Evolutionary conservation across 2,113 vertebrate genomes (phyloP).

Genomic region (Excalfactoria chinensis): DNA sequence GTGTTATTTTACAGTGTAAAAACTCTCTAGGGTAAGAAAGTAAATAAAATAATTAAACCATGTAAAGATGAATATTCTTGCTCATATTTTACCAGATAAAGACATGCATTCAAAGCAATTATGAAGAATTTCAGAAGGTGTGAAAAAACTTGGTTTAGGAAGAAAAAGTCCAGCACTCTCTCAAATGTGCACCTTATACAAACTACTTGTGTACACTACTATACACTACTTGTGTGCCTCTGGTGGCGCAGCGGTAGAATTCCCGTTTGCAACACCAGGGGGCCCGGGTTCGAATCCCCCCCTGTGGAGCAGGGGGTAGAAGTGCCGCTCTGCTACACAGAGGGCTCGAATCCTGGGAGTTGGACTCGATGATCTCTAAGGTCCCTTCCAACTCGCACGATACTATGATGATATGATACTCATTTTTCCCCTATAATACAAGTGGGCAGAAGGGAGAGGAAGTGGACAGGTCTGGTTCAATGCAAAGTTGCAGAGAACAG

Average conservation of each 20-base stretch:
- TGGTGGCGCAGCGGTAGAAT: no score
- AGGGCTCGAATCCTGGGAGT: no score
- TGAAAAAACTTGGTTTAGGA: not conserved
- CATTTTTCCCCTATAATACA: not conserved
- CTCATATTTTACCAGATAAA: not conserved
- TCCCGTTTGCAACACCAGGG: no score
- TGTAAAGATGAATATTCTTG: constrained; percentile 19
- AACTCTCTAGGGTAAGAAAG: constrained; percentile 17
- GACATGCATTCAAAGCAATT: not conserved
- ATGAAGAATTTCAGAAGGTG: not conserved
- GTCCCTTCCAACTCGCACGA: no score
- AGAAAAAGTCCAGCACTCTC: not conserved
- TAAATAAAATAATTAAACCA: constrained; percentile 50
- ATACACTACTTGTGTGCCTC: no score
- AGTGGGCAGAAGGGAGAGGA: rapidly evolving
- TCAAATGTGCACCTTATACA: not conserved
- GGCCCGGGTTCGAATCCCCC: no score
- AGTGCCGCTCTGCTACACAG: no score
- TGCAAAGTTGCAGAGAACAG: not conserved
- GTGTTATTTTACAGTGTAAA: not conserved
- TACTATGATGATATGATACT: no score
- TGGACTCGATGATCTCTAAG: no score
- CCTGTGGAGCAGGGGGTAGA: no score
- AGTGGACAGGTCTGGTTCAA: not conserved
- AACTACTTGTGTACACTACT: no score